Base-by-base conservation (phyloP, 2,113 vertebrate genomes). In the Narcine bancroftii region DNA sequence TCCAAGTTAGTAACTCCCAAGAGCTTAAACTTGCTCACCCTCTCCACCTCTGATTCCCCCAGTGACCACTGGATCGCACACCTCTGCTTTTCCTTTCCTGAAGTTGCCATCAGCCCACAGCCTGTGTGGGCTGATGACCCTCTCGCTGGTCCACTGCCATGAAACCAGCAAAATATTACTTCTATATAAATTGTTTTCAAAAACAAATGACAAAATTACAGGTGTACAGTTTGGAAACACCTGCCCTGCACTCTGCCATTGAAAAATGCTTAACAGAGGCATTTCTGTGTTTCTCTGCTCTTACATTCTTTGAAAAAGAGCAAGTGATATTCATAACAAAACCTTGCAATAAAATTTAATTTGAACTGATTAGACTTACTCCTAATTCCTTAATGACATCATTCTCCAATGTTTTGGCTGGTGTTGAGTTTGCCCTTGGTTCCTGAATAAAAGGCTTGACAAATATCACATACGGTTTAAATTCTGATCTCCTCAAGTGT, bases 381-480 rank as follows among this genome's bases (percentile, higher is more conserved):
- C 10, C 65, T 47, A 69, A 29, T 91, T 66, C 65, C 29, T 69
- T 47, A 33, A 69, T 0, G 92, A 94, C 93, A 60, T 95, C 94
- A 79, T 97, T 98, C 87, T 96, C 98, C 92, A 97, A 95, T 92
- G 94, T 93, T 33, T 97, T 96, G 21, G 97, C 97, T 50, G 94
- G 95, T 29, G 96, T 94, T 6, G 94, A 94, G 0, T 94, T 95
- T 94, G 95, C 92, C 92, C 95, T 94, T 93, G 95, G 95, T 39
- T 98, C 97, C 13, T 93, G 93, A 92, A 98, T 92, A 1, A 93
- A 95, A 92, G 97, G 97, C 94, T 96, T 97, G 93, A 98, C 96
- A 93, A 98, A 98, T 93, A 99, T 94, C 93, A 99, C 93, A 0
- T 96, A 99, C 2, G 98, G 98, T 93, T 97, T 98, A 94, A 99